Base-by-base conservation (phyloP, 1,140 invertebrate species). In the Episyrphus balteatus region DNA sequence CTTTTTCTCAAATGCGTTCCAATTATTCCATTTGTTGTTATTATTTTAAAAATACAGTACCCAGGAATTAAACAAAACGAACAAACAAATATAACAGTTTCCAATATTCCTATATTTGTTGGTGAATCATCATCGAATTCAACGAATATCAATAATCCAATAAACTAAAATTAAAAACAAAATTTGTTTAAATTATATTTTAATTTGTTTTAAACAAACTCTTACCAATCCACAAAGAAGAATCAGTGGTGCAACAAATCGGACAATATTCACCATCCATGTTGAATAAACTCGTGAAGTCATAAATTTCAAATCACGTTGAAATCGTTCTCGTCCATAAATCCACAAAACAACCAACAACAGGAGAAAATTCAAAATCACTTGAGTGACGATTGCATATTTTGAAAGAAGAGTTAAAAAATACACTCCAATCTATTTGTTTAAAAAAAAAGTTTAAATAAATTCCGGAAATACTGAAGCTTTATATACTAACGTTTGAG, bases 301-400 rank as follows among this genome's bases (percentile, higher is more conserved):
- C 88, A 91, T 92, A 53, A 85, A 83, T 59, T 87, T 73, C 1
- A 91, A 73, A 56, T 91, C 86, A 32, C 73, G 65, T 37, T 77
- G 75, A 48, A 90, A 82, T 46, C 81, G 76, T 17, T 78, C 70
- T n/a, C 75, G 73, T 64, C 85, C 85, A 59, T 89, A 90, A 14
- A 81, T 81, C 79, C 84, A 88, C 8, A 80, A 73, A 9, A 87
- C 74, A 2, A 80, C 79, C 21, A 85, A 56, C 1, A 83, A 71
- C 64, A 89, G 83, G 19, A 83, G 61, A 32, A 83, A 64, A 55
- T 82, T 83, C 21, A 86, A 78, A 11, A 80, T 58, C 14, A 86
- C 80, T 12, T 87, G 75, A 6, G 80, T 79, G 59, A 77, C 78
- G 56, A 76, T 82, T 10, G 85, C 86, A 14, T 65, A 62, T 17